Evolutionary conservation across 2,888 invertebrate genomes (phyloP), one percentile per base, ranked within the genome.

Genomic region (Eristalis pertinax): DNA sequence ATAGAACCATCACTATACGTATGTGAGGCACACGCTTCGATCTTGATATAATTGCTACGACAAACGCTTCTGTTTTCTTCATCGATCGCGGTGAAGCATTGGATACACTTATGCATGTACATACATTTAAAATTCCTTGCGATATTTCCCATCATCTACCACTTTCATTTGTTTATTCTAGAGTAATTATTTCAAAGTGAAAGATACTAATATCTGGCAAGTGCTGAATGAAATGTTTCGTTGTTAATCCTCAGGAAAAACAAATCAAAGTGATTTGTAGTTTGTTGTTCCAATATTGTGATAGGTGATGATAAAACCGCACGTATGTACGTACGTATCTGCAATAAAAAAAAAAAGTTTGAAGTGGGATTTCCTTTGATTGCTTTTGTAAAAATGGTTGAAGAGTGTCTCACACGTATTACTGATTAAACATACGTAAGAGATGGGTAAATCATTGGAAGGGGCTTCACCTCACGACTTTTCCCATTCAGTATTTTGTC

Each of bases 111-210:
- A 29, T 68, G 11, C 15, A 56, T 32, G 32, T 32, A 32, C 32
- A 7, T 5, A 32, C 32, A 7, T 1, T 5, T 32, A 8, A 1
- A 10, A 32, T 32, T 32, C 10, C 1, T 4, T 10, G 29, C 29
- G 4, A 29, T 29, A 10, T 8, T 32, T 32, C 8, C 8, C 10
- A 8, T 32, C 32, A 32, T 8, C 32, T 10, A 32, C 32, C 32
- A 32, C 32, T 32, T 32, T 32, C 32, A 32, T 56, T 69, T 56
- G 19, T 56, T 67, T 68, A 56, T 68, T 68, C 43, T 50, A n/a
- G 10, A 50, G 29, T 69, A 56, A 22, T 35, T 69, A 32, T 13
- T 69, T 69, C 32, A 35, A 4, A 32, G 13, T 24, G 26, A 43
- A 38, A 35, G n/a, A 32, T 32, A 56, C 56, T 43, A 15, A 32